Evolutionary conservation across 2,113 vertebrate genomes (phyloP).

Genomic region (Podilymbus podiceps): DNA sequence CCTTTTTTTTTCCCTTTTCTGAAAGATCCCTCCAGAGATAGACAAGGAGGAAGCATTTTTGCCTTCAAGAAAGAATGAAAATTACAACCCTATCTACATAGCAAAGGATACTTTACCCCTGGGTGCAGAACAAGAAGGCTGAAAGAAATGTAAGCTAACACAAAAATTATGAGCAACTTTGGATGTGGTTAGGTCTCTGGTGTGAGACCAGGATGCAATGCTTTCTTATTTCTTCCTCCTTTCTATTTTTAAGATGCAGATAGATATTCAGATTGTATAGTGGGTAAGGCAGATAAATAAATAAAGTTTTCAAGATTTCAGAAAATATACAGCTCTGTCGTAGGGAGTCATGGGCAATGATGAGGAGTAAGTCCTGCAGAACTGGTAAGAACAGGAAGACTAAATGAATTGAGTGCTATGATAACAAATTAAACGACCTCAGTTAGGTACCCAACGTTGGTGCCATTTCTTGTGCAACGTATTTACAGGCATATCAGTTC

Average conservation of each 20-base stretch:
- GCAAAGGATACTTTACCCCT: constrained; percentile 55
- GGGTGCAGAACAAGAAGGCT: constrained; percentile 22
- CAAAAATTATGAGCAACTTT: constrained; percentile 48
- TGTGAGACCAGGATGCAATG: neutral
- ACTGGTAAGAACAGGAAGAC: neutral
- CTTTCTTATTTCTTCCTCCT: constrained; percentile 14
- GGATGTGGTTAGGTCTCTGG: neutral
- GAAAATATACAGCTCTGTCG: neutral
- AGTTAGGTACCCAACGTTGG: neutral
- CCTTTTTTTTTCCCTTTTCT: neutral
- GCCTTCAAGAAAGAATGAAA: constrained; percentile 68
- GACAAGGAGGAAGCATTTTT: constrained; percentile 44
- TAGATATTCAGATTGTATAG: neutral
- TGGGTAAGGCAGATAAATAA: constrained; percentile 28
- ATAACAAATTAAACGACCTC: neutral
- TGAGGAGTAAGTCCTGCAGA: neutral
- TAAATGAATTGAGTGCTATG: neutral
- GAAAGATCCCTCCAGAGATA: constrained; percentile 50
- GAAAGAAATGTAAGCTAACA: constrained; percentile 9
- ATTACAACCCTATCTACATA: constrained; percentile 65
- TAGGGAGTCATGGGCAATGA: neutral
- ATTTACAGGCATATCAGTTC: neutral
- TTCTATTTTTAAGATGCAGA: constrained; percentile 9
- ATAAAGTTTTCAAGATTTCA: neutral
- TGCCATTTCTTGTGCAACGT: neutral